Evolutionary conservation across 1,140 invertebrate species (phyloP), one percentile per base, ranked within the genome.

Genomic region (Drosophila arawakana): DNA sequence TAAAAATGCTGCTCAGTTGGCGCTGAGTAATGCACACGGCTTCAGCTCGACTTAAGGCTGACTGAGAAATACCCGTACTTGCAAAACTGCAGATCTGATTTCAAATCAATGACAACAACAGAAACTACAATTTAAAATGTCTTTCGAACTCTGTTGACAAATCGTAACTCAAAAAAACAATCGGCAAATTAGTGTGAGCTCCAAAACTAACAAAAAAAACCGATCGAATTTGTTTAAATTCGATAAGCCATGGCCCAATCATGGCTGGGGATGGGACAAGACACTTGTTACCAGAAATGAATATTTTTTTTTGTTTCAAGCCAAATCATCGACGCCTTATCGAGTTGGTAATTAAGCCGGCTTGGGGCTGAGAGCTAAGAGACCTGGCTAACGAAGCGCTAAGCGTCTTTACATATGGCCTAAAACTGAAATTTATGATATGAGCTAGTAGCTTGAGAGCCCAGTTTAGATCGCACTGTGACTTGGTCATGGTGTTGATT

Each of bases 1-100:
- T 91, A 90, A 88, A 91, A 91, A 89, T 91, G 78, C 88, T 84
- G 83, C 88, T 81, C 88, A 90, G 83, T 63, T 65, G 18, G 41
- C 68, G 84, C 78, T 91, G 88, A 91, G 80, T 91, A 91, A 91
- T 84, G 76, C 80, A 83, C 71, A 85, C 62, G 25, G 39, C 50
- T 30, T 54, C 43, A 65, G 44, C 41, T 63, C 43, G 69, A 21
- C 37, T 54, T 44, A 30, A 44, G 15, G 35, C 25, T 46, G n/a
- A 60, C 1, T 46, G n/a, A 49, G 61, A 43, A 6, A 41, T 41
- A 11, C 9, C 11, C 11, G 39, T 41, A 1, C 44, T 30, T 55
- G 61, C 61, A 41, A 49, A 30, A n/a, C 4, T 34, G 41, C 44
- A 59, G 63, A 63, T 39, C 71, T 55, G 30, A 0, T 18, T 44